A percentile compares a stretch with the other conserved stretches of the same genome.
Conservation (phyloP, 2,888 invertebrate genomes). For the Aphodius sticticus region DNA sequence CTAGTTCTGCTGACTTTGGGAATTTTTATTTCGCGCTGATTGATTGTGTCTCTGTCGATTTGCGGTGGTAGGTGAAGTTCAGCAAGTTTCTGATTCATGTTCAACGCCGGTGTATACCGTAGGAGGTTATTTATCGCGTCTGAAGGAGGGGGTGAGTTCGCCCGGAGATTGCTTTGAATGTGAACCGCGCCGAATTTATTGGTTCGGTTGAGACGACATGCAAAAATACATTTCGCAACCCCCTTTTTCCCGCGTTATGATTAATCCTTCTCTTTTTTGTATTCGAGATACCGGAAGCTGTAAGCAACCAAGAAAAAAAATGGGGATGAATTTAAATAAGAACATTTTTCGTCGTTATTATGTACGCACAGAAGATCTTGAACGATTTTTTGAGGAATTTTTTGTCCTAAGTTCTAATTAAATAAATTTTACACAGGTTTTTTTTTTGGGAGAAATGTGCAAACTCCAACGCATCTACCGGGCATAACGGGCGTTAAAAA, state of each 20-base stretch:
- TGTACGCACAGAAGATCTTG: no score
- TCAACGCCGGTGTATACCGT: neutral
- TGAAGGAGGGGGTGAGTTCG: neutral
- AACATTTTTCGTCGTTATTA: neutral
- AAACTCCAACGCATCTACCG: no score
- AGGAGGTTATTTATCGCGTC: neutral
- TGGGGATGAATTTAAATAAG: constrained; percentile 4
- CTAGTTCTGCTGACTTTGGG: neutral
- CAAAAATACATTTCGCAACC: neutral
- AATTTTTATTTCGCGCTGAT: constrained; percentile 18
- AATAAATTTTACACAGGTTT: no score
- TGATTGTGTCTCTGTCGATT: neutral
- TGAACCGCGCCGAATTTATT: neutral
- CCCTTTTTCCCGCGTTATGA: neutral
- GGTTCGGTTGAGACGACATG: neutral
- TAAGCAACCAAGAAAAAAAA: neutral
- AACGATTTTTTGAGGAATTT: no score
- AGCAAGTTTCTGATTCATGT: neutral
- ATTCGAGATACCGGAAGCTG: neutral
- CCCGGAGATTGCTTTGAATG: neutral
- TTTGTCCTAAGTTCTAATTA: no score
- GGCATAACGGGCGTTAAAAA: neutral
- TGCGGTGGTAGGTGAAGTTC: neutral
- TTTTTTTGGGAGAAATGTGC: no score
- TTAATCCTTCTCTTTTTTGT: neutral